Percentiles rank a stretch among this genome's conserved stretches.
Conservation (phyloP, 1,140 invertebrate genomes). For the Lordiphosa mommai region DNA sequence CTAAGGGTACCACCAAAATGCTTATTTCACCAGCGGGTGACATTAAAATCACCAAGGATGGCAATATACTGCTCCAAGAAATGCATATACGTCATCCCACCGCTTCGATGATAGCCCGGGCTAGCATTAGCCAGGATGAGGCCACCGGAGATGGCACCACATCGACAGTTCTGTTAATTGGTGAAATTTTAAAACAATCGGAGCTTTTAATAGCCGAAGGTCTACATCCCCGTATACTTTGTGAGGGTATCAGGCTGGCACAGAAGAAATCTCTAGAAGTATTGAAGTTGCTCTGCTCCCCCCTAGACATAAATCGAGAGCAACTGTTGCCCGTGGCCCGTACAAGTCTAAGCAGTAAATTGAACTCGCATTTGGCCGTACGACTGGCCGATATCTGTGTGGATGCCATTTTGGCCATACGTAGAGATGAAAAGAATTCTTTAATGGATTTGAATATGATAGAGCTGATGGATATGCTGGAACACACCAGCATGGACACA, state of each 20-base stretch:
- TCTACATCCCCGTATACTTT: constrained; percentile 95
- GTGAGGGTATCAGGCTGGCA: constrained; percentile 97
- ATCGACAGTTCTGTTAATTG: constrained; percentile 98
- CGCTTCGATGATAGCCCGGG: constrained; percentile 97
- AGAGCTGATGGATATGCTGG: constrained; percentile 99
- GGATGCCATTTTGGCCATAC: constrained; percentile 93
- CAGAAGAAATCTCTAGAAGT: constrained; percentile 92
- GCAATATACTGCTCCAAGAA: constrained; percentile 98
- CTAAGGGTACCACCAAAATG: constrained; percentile 99
- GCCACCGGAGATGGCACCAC: constrained; percentile 99
- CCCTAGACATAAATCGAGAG: constrained; percentile 87
- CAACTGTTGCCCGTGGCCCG: constrained; percentile 91
- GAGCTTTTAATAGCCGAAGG: constrained; percentile 96
- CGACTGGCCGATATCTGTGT: constrained; percentile 95
- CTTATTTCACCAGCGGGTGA: constrained; percentile 98
- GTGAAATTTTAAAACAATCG: constrained; percentile 98
- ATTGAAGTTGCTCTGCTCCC: constrained; percentile 92
- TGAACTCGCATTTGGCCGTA: constrained; percentile 93
- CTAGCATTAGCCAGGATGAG: constrained; percentile 99
- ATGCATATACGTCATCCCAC: constrained; percentile 99
- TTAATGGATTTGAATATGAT: constrained; percentile 97
- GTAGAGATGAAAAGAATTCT: constrained; percentile 81
- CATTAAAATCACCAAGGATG: constrained; percentile 99
- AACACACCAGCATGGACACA: constrained; percentile 97
- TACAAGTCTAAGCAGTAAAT: constrained; percentile 96